Base-by-base conservation (phyloP, 2,797 vertebrate species). In the Leptoclinus maculatus region DNA sequence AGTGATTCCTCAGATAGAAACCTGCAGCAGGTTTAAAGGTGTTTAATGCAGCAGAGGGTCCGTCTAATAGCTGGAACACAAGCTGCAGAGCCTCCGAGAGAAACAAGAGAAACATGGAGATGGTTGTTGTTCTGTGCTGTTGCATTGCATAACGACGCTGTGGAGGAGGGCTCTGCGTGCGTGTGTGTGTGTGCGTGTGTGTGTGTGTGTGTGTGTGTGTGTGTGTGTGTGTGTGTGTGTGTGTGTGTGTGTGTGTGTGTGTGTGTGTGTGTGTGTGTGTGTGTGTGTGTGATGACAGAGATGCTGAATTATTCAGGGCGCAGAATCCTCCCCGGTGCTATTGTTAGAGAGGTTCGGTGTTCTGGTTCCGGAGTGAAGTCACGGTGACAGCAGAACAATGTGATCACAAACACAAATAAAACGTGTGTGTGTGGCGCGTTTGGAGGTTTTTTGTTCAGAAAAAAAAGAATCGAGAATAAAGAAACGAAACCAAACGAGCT, bases 271-370 rank as follows among this genome's bases (percentile, higher is more conserved):
- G 65, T 27, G 73, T 58, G 65, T 59, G 60, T 21, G 51, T 5
- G 4, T 36, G 21, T 16, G 59, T 13, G n/a, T 16, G 60, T 27
- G 23, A 43, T 43, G 63, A 45, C 69, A 71, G 81, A 68, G 54
- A 78, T 56, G 59, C 83, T 88, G 87, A 86, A 90, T 91, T 86
- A 91, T 91, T 91, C 78, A 89, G 43, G 66, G 70, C 59, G 78
- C 83, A 84, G 86, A 72, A 76, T 80, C 71, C 76, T 83, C 78
- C 78, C 53, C 47, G 51, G n/a, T 78, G 71, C 87, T 89, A 39
- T 85, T 88, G 87, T 89, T 78, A 68, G 80, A 80, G 83, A 49
- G 51, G n/a, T n/a, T 49, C 21, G 9, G 74, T 0, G 36, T 38
- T 38, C 8, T 38, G 8, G 9, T 25, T 13, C 53, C 14, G 21